phyloP scores from a whole-genome alignment of 2,113 vertebrate species.

The Ramphastos sulfuratus region DNA sequence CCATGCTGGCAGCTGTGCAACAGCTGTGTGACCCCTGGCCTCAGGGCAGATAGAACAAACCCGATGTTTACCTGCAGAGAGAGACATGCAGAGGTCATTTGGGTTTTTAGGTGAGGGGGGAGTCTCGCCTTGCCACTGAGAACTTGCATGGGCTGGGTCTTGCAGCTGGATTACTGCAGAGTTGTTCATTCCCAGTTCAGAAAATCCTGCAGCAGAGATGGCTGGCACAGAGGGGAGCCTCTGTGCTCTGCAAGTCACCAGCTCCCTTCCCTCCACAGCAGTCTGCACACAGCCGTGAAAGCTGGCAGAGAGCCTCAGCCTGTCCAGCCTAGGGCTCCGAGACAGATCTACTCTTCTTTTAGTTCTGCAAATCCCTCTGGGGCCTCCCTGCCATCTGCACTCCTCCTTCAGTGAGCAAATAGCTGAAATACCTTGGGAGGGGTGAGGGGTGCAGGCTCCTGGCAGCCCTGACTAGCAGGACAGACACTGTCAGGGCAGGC shows the following conservation, averaged over 20 bases:
- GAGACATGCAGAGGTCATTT: neutral
- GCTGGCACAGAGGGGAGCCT: neutral
- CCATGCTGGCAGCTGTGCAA: rapidly evolving
- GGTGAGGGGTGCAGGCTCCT: neutral
- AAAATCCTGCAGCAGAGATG: neutral
- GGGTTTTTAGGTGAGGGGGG: neutral
- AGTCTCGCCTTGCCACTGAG: neutral
- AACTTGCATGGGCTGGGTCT: neutral
- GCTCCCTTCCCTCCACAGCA: rapidly evolving
- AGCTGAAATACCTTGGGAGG: neutral
- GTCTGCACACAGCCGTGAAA: rapidly evolving
- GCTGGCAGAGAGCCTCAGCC: neutral
- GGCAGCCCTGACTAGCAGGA: rapidly evolving
- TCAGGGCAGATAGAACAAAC: neutral
- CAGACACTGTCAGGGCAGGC: neutral
- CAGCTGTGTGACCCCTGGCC: neutral
- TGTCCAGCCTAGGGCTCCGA: neutral
- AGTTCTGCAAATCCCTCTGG: neutral
- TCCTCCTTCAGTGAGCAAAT: rapidly evolving
- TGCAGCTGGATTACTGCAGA: neutral
- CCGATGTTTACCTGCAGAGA: neutral
- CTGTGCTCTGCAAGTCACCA: neutral
- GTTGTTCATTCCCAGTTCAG: neutral
- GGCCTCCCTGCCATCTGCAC: neutral
- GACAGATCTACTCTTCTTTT: neutral